Conservation (phyloP, 2,113 vertebrate species). For the Gopherus flavomarginatus region DNA sequence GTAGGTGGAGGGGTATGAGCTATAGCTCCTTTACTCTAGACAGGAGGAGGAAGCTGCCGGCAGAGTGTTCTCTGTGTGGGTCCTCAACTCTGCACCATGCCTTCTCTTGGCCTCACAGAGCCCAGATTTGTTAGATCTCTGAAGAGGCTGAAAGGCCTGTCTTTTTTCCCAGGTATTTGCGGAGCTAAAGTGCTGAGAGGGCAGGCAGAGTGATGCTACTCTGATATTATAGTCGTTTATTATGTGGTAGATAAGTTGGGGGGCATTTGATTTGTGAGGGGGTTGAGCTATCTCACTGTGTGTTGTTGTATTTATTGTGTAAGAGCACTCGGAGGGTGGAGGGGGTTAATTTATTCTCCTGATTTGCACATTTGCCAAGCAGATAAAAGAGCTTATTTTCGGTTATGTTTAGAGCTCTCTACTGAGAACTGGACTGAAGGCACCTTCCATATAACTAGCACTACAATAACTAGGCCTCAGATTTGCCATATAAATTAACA, state of each 20-base stretch:
- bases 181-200: no score
- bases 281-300: background rate
- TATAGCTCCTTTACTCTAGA: background rate
- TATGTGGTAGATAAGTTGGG: background rate
- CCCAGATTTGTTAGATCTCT: background rate
- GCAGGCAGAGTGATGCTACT: background rate
- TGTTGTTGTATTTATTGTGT: background rate
- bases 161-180: background rate
- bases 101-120: background rate
- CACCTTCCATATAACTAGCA: background rate
- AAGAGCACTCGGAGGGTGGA: no score
- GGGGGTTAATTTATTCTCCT: background rate
- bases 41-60: background rate
- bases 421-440: background rate
- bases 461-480: background rate
- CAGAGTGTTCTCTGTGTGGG: background rate
- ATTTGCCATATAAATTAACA: background rate
- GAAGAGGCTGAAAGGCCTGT: background rate
- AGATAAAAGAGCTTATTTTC: background rate
- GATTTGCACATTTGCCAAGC: background rate
- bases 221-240: background rate
- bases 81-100: background rate
- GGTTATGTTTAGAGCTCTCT: background rate
- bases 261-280: background rate
- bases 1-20: no score